Evolutionary conservation across 2,888 invertebrate species (phyloP), one percentile per base, ranked within the genome.

Genomic region (Rhabditophanes sp.): DNA sequence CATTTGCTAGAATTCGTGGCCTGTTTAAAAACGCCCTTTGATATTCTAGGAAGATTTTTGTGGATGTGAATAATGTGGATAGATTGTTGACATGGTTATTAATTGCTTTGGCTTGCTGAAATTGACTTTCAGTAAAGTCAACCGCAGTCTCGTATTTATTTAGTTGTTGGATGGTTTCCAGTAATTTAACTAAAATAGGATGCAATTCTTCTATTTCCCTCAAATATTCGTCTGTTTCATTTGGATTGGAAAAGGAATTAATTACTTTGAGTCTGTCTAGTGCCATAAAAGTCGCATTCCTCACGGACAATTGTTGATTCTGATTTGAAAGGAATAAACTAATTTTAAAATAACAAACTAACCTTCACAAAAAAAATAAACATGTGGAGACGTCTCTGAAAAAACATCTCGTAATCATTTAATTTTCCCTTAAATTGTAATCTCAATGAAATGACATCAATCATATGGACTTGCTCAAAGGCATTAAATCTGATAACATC

Each of bases 111-210:
- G 55, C 43, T 15, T 48, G 41, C 1, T 53, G 49, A n/a, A 56
- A 38, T 28, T 48, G 43, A 5, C 48, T 50, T 6, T 35, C 39
- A 8, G 41, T 36, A 6, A 53, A 39, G 17, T 37, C 35, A 5
- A 56, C 51, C 7, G 51, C 48, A 30, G 45, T 47, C 29, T 54
- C 54, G 18, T 50, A 53, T 16, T 44, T 38, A 26, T 54, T 54
- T 27, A 54, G 35, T 23, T 53, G 48, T 15, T 41, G 37, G 28
- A 56, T 41, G 25, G 52, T 52, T 4, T 35, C 28, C 9, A 53
- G 42, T 15, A 54, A 30, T 15, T 39, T 39, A 17, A 43, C 33
- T n/a, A 56, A 23, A 37, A 45, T 37, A 8, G 53, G 53, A 21
- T 42, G 40, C 15, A 54, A 25, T 7, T 38, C 38, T 3, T 28